A percentile compares a stretch with the other conserved stretches of the same genome.
Conservation (phyloP, 2,797 vertebrate genomes). For the Acropternis orthonyx region DNA sequence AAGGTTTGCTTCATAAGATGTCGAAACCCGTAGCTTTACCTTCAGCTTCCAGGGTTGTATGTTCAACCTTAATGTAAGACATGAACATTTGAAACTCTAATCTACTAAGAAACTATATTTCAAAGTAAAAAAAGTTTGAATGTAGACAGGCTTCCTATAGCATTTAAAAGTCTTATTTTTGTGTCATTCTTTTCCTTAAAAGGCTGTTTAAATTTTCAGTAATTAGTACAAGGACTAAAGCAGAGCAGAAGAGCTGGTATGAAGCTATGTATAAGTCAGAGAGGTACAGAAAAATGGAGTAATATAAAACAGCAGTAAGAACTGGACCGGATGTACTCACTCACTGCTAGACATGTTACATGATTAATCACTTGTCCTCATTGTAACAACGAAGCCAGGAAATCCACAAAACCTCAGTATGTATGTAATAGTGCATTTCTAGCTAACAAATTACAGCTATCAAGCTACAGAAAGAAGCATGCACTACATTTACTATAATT, state of each 20-base stretch:
- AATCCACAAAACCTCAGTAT: constrained; percentile 71
- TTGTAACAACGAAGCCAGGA: constrained; percentile 64
- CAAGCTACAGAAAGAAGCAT: constrained; percentile 35
- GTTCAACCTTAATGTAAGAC: neutral
- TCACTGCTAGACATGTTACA: constrained; percentile 39
- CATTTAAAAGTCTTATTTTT: neutral
- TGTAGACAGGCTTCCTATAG: neutral
- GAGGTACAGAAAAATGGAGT: neutral
- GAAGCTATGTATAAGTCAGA: neutral
- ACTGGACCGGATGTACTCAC: constrained; percentile 38
- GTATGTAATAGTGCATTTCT: constrained; percentile 64
- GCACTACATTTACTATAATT: constrained; percentile 55
- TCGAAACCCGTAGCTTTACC: neutral
- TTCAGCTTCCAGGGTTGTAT: neutral
- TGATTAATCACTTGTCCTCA: constrained; percentile 64
- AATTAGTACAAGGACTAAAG: neutral
- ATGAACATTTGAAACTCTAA: neutral
- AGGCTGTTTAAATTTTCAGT: neutral
- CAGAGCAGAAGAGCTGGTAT: neutral
- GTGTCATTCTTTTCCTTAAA: neutral
- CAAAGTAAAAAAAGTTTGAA: neutral
- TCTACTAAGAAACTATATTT: neutral
- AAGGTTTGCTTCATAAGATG: neutral
- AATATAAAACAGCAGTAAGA: constrained; percentile 28
- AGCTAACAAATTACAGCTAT: constrained; percentile 70